Base-by-base conservation (phyloP, 1,140 invertebrate species). In the Plectrocnemia conspersa region DNA sequence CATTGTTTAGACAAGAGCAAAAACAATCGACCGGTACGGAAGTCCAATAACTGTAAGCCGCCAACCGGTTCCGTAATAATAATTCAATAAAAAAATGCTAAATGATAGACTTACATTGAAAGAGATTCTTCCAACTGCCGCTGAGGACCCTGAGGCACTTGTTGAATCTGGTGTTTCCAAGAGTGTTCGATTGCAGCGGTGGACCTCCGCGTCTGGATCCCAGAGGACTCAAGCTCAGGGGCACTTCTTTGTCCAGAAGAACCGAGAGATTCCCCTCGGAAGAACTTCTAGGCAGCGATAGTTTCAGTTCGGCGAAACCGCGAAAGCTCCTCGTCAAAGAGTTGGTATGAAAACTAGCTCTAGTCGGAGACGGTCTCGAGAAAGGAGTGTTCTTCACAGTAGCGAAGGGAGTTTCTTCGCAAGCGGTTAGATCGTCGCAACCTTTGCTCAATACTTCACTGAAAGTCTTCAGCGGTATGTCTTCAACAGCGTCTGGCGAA, bases 61-160 rank as follows among this genome's bases (percentile, higher is more conserved):
- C 27, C 27, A n/a, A n/a, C 27, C 6, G 6, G 27, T 7, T 29
- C 6, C n/a, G 27, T 29, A n/a, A 29, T 38, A 38, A 7, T 13
- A 50, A 50, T 38, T 16, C 22, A 16, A 22, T 36, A 19, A n/a
- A 24, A 50, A 21, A 35, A 48, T 47, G 24, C 29, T 29, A 47
- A 36, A 25, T 21, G 52, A 61, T 61, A 62, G 63, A 82, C 80
- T 81, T 76, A 82, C 80, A 71, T 76, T 79, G 74, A 58, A 82
- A 72, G 48, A 82, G 73, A 67, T 82, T 82, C 66, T 79, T 82
- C 80, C 80, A 82, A 64, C 78, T 80, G 23, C 80, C 79, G 60
- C 78, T 78, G 36, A 81, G 72, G 6, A 76, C 79, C 41, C 76
- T 74, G 24, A 82, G 76, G 64, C 79, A 82, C 59, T 78, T 75